Evolutionary conservation across 2,888 invertebrate species (phyloP), one percentile per base, ranked within the genome.

Genomic region (Dryobota labecula): DNA sequence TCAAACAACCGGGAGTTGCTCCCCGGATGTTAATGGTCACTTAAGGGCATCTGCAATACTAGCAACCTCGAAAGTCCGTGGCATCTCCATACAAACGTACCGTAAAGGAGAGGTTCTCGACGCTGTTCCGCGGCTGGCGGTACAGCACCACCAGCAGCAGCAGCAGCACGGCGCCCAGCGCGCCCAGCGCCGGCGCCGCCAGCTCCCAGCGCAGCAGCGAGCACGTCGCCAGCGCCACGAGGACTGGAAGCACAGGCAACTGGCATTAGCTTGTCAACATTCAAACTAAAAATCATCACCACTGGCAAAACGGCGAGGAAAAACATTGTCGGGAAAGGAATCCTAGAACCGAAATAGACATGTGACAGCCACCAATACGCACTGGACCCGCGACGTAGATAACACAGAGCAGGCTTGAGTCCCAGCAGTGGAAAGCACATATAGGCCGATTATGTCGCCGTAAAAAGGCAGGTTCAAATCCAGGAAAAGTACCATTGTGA

Each of bases 101-200:
- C 94, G 97, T 97, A 88, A 98, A 98, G 4, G 97, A 96, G 58
- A 98, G 93, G 73, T 97, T 92, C 2, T 82, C 53, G 41, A 92
- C 92, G 84, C 70, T 82, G 72, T 97, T 96, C 60, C 96, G 92
- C 0, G 98, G 98, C 92, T 98, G 98, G 47, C 98, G 94, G 81
- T 96, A 96, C 77, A 98, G 97, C 41, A 97, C 94, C 0, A 97
- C 86, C 49, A 97, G 90, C 38, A 96, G 94, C 49, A 96, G 82
- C 5, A 97, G 82, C 51, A 98, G 92, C 43, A 96, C 86, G 0
- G 96, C 92, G 49, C 96, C 95, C 33, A 97, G 89, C 51, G 95
- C 86, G 41, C 94, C 93, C 41, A 96, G 88, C 51, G 96, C 90
- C 36, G 96, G 80, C 96, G 88, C 81, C 92, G 91, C 91, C 11